These are phyloP conservation scores for Drosophila orosa DNA, from an alignment of 1,140 invertebrate species.

Conservation along the genomic window DNA sequence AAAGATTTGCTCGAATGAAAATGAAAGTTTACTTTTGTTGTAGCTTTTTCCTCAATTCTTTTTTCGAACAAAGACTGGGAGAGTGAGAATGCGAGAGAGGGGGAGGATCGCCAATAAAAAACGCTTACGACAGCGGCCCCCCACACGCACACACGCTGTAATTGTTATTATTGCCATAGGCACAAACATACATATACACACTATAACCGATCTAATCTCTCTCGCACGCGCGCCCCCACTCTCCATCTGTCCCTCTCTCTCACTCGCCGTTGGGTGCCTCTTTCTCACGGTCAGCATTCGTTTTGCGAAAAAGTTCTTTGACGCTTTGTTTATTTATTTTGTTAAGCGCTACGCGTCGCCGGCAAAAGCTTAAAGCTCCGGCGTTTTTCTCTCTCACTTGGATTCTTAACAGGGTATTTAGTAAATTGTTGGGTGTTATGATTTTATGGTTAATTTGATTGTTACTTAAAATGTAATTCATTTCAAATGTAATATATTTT, in stretches of 20 bases:
- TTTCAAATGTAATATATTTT: too few relatives aligned
- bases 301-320: slow-evolving; percentile 81
- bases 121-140: slow-evolving; percentile 68
- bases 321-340: slow-evolving; percentile 82
- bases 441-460: not conserved
- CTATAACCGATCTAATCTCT: slow-evolving; percentile 37
- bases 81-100: not conserved
- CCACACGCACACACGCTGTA: slow-evolving; percentile 54
- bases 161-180: slow-evolving; percentile 65
- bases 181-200: slow-evolving; percentile 10
- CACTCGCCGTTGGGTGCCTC: slow-evolving; percentile 17
- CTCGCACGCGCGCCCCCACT: slow-evolving; percentile 31
- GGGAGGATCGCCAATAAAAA: slow-evolving; percentile 65
- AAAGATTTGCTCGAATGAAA: slow-evolving; percentile 54
- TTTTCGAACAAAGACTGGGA: slow-evolving; percentile 7
- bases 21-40: slow-evolving; percentile 64
- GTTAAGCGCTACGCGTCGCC: slow-evolving; percentile 56
- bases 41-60: slow-evolving; percentile 45
- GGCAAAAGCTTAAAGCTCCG: slow-evolving; percentile 50
- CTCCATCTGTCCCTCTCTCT: not conserved
- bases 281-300: slow-evolving; percentile 51
- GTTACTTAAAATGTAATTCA: too few relatives aligned
- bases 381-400: not conserved
- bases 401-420: not conserved
- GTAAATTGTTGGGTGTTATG: not conserved